Evolutionary conservation across 2,113 vertebrate species (phyloP).

Genomic region (Anseranas semipalmata): DNA sequence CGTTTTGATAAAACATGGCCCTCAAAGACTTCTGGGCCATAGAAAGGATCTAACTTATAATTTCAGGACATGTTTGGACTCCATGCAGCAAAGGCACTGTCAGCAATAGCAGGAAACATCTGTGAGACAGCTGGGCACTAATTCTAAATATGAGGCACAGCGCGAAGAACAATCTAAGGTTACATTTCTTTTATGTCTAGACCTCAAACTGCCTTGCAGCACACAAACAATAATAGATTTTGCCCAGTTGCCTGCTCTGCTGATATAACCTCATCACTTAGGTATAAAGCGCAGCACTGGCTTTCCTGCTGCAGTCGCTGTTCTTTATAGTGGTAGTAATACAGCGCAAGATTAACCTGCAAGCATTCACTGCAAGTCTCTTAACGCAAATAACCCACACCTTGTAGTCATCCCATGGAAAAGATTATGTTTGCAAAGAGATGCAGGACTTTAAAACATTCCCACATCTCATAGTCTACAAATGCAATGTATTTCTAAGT

Average conservation of each 20-base stretch:
- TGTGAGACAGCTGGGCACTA: not conserved
- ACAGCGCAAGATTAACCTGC: not conserved
- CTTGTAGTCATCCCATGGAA: not conserved
- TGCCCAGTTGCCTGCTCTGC: not conserved
- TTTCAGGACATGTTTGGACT: not conserved
- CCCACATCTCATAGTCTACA: not conserved
- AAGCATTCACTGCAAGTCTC: not conserved
- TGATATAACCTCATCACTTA: not conserved
- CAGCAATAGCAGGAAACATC: not conserved
- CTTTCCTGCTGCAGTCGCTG: not conserved
- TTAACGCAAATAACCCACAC: not conserved
- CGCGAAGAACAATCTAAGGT: not conserved
- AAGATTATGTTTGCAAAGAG: not conserved
- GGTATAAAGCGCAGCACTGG: not conserved
- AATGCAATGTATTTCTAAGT: not conserved
- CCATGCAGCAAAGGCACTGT: not conserved
- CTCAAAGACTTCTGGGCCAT: not conserved
- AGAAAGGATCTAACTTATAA: not conserved
- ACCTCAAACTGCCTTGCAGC: not conserved
- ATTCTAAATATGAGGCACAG: not conserved
- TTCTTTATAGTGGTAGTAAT: not conserved
- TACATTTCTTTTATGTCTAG: not conserved
- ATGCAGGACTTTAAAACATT: not conserved
- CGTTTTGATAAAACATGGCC: not conserved
- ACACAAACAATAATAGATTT: not conserved